These are phyloP conservation scores for Ephialtes manifestator DNA, from an alignment of 2,888 invertebrate genomes.

Conservation along the genomic window DNA sequence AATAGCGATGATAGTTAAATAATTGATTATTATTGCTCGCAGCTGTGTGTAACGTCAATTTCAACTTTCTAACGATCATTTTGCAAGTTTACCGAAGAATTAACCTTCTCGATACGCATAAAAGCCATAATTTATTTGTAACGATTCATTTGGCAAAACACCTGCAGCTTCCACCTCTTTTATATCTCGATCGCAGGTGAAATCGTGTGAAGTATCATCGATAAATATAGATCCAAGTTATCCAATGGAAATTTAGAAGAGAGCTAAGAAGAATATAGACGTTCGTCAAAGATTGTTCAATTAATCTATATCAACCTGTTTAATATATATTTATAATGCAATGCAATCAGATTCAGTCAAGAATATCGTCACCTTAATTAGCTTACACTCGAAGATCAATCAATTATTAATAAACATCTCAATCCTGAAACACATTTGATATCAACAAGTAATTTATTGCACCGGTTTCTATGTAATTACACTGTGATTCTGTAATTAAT, in stretches of 20 bases:
- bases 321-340: too few species aligned
- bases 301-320: background rate
- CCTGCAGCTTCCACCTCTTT: constrained; percentile 22
- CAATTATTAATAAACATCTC: constrained; percentile 17
- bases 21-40: constrained; percentile 51
- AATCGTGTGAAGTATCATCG: background rate
- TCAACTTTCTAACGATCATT: constrained; percentile 33
- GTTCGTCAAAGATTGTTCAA: background rate
- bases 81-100: constrained; percentile 40
- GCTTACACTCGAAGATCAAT: background rate
- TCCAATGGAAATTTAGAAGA: background rate
- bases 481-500: background rate
- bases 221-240: constrained; percentile 19
- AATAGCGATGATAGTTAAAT: constrained; percentile 28
- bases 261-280: background rate
- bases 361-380: background rate
- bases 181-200: constrained; percentile 37
- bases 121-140: constrained; percentile 39
- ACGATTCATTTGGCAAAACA: constrained; percentile 34
- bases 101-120: constrained; percentile 34
- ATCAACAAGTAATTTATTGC: background rate
- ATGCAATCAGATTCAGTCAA: background rate
- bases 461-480: constrained; percentile 6
- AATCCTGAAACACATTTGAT: background rate
- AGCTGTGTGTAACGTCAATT: constrained; percentile 40